Base-by-base conservation (phyloP, 2,888 invertebrate genomes). In the Syritta pipiens region DNA sequence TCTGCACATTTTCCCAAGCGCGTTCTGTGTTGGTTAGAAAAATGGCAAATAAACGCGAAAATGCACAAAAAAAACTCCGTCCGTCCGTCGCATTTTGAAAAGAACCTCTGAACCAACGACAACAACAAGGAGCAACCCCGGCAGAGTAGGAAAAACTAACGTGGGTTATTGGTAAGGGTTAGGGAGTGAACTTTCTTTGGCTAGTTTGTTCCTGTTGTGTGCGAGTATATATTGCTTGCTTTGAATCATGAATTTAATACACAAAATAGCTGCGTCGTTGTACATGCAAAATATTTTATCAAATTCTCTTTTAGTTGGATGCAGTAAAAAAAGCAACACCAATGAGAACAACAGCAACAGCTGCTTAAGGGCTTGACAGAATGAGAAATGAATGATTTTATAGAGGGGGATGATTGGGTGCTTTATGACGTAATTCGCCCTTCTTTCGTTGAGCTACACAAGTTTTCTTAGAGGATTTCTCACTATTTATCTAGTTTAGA, bases 1-100 rank as follows among this genome's bases (percentile, higher is more conserved):
- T 68, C 62, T 79, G 79, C 68, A 79, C 79, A 79, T 74, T 79
- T 79, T 79, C 79, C 79, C 79, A 79, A 79, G 74, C 79, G 60
- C 40, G 32, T 49, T 72, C 35, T 35, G 42, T 79, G 62, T 74
- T 79, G 79, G 79, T 74, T 74, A 57, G 74, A 79, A 77, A 79
- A 79, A 74, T 74, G 55, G 67, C 79, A 74, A 79, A 79, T 79
- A 79, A 79, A 79, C 79, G 79, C 67, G 48, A 79, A 67, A 79
- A 74, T 68, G 67, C 67, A 62, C 51, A 60, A 53, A 42, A 53
- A 35, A 44, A 20, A 42, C 17, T 14, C 37, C 37, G n/a, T 19
- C 46, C 14, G 67, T 35, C 53, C 46, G 37, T 62, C 63, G 44
- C 42, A 77, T 48, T 72, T 77, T 65, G 40, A 32, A 67, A 59